These are phyloP conservation scores for Acrossocheilus wenchowensis DNA, from an alignment of 2,797 vertebrate genomes.

Conservation along the genomic window DNA sequence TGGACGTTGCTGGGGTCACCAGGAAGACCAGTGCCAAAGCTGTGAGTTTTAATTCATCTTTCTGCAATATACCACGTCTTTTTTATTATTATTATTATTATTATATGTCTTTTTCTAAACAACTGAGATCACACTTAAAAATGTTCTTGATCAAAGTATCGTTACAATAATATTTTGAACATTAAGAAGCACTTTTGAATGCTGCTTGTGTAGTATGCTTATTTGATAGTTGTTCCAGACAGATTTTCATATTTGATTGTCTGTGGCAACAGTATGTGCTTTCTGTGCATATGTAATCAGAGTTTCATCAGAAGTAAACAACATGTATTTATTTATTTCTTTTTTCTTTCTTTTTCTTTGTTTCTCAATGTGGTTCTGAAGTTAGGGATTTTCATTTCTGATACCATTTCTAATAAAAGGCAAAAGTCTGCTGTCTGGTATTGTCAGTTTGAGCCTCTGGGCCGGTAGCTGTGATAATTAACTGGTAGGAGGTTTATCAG, in stretches of 20 bases:
- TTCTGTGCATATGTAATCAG: not conserved
- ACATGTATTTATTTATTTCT: not conserved
- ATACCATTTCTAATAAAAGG: slow-evolving; percentile 25
- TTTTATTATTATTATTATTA: no score
- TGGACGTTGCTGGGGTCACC: slow-evolving; percentile 93
- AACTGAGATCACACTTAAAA: not conserved
- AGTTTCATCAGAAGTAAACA: slow-evolving; percentile 7
- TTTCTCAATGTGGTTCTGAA: not conserved
- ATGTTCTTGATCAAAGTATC: not conserved
- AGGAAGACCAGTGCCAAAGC: slow-evolving; percentile 92
- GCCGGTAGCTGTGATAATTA: slow-evolving; percentile 9
- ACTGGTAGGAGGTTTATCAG: not conserved
- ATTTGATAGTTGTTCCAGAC: not conserved
- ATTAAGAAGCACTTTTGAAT: not conserved
- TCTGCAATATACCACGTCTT: no score
- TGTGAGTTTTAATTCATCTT: slow-evolving; percentile 80
- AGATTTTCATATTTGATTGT: not conserved
- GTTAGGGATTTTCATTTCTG: slow-evolving; percentile 25
- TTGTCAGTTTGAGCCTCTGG: slow-evolving; percentile 9
- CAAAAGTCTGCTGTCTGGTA: not conserved
- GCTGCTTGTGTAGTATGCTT: not conserved
- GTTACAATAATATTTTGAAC: not conserved
- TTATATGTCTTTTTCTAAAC: not conserved
- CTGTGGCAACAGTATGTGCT: not conserved
- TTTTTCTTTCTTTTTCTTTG: not conserved